Conservation (phyloP, 2,888 invertebrate genomes). For the Lasioglossum pauxillum region DNA sequence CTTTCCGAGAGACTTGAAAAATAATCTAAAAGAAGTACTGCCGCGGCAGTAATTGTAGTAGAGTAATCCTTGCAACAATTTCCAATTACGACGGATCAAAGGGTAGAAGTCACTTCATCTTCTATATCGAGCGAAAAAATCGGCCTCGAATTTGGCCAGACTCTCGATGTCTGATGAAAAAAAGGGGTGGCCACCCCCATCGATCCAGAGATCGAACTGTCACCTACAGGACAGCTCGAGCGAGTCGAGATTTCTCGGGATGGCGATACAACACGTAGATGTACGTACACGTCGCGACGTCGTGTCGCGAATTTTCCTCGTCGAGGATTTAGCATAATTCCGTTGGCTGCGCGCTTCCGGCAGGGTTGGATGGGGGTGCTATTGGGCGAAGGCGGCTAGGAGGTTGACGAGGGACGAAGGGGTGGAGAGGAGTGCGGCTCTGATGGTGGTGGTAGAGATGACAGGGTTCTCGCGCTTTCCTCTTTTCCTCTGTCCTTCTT, state of each 20-base stretch:
- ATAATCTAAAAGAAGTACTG: neutral
- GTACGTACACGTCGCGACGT: slow-evolving; percentile 72
- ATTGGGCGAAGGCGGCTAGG: slow-evolving; percentile 47
- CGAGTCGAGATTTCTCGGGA: slow-evolving; percentile 63
- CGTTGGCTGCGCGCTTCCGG: slow-evolving; percentile 68
- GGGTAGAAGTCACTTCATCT: neutral
- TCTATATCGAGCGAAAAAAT: neutral
- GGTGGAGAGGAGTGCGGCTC: slow-evolving; percentile 11
- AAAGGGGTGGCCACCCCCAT: slow-evolving; percentile 1
- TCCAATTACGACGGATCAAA: neutral
- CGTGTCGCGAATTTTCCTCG: slow-evolving; percentile 77
- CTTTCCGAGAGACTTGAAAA: neutral
- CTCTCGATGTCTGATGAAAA: neutral
- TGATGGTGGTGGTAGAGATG: slow-evolving; percentile 55
- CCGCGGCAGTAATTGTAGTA: neutral
- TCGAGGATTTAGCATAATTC: slow-evolving; percentile 78
- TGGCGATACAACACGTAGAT: slow-evolving; percentile 69
- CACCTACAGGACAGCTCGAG: slow-evolving; percentile 29
- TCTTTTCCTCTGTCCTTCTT: slow-evolving; percentile 57
- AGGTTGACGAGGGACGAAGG: slow-evolving; percentile 40
- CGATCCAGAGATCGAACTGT: slow-evolving; percentile 65
- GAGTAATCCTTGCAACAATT: neutral
- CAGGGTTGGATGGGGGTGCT: slow-evolving; percentile 29
- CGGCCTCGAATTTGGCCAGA: neutral
- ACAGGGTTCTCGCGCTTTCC: slow-evolving; percentile 54